phyloP scores from a whole-genome alignment of 2,113 vertebrate genomes.

The Artemisiospiza belli region DNA sequence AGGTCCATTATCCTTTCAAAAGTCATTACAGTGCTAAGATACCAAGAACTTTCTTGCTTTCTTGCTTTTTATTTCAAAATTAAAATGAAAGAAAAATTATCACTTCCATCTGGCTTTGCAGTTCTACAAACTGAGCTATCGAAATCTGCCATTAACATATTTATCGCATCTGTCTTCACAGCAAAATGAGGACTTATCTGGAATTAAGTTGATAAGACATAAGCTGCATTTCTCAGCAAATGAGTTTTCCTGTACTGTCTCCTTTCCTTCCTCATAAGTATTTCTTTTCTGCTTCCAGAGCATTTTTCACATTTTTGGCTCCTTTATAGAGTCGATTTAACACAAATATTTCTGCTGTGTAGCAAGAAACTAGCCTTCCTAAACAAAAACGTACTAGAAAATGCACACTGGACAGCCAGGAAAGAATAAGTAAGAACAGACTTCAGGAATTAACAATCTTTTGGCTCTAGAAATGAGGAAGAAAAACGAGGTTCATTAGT shows the following conservation, averaged over 20 bases:
- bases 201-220: slow-evolving; percentile 65
- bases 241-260: slow-evolving; percentile 15
- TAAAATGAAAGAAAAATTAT: slow-evolving; percentile 61
- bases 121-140: slow-evolving; percentile 35
- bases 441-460: neutral
- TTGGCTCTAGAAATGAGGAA: neutral
- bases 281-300: slow-evolving; percentile 30
- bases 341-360: neutral
- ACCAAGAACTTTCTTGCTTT: slow-evolving; percentile 25
- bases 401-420: neutral
- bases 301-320: slow-evolving; percentile 12
- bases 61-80: slow-evolving; percentile 59
- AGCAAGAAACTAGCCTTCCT: slow-evolving; percentile 10
- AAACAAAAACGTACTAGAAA: slow-evolving; percentile 19
- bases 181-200: slow-evolving; percentile 58
- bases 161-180: slow-evolving; percentile 48
- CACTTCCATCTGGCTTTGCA: slow-evolving; percentile 48
- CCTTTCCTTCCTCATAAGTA: neutral
- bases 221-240: slow-evolving; percentile 46
- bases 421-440: neutral
- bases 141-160: slow-evolving; percentile 55
- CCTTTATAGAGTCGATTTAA: neutral
- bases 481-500: neutral
- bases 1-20: slow-evolving; percentile 48
- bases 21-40: slow-evolving; percentile 21